phyloP scores from a whole-genome alignment of 2,113 vertebrate species.

The Oxyruncus cristatus region DNA sequence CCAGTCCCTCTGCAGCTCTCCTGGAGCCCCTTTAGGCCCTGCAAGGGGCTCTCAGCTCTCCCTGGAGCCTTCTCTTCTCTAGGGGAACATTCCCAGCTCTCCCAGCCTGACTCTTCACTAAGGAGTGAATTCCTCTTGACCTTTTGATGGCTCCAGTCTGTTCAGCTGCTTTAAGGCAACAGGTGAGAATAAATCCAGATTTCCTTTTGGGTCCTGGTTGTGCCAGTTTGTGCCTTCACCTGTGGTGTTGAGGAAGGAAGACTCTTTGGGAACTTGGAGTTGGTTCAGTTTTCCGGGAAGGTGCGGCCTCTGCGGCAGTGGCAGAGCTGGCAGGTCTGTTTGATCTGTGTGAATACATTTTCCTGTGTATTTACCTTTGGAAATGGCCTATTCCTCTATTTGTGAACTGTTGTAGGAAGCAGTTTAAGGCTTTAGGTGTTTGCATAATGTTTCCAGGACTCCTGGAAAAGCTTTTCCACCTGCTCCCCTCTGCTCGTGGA shows the following conservation, averaged over 20 bases:
- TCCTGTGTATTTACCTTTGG: not conserved
- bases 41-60: fast-evolving
- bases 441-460: not conserved
- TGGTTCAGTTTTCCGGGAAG: fast-evolving
- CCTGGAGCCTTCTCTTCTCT: fast-evolving
- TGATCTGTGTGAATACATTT: not conserved
- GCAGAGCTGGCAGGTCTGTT: not conserved
- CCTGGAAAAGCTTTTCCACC: not conserved
- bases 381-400: not conserved
- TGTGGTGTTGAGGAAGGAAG: not conserved
- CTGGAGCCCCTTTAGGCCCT: not conserved
- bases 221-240: not conserved
- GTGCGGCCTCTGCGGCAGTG: not conserved
- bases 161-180: not conserved
- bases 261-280: not conserved
- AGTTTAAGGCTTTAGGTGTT: not conserved
- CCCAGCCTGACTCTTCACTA: not conserved
- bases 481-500: not conserved
- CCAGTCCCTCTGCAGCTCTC: not conserved
- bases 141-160: not conserved
- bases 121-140: not conserved
- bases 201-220: not conserved
- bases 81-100: not conserved
- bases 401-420: not conserved
- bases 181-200: not conserved